These are phyloP conservation scores for Sesamia nonagrioides DNA, from an alignment of 1,140 invertebrate species.

Conservation along the genomic window DNA sequence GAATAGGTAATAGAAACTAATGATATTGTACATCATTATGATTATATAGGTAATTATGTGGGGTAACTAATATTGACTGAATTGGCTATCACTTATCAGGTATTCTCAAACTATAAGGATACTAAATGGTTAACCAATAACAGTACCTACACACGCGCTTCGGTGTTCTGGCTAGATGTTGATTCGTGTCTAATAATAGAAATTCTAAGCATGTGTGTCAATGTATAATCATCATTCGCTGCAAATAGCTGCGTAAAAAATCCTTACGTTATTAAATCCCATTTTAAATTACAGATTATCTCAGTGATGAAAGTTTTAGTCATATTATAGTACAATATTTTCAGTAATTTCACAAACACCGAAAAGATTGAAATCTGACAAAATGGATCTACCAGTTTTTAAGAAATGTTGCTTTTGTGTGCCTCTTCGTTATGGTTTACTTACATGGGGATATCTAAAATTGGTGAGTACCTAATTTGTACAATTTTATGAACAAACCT, in stretches of 20 bases:
- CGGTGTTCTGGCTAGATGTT: not conserved
- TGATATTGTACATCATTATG: too few relatives aligned
- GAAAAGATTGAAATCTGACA: not conserved
- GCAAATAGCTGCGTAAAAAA: constrained; percentile 1
- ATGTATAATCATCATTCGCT: not conserved
- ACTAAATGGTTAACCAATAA: too few relatives aligned
- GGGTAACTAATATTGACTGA: too few relatives aligned
- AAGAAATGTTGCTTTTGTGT: constrained; percentile 39
- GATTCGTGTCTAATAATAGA: constrained; percentile 1
- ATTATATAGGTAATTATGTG: too few relatives aligned
- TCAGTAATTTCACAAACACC: not conserved
- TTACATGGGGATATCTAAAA: constrained; percentile 34
- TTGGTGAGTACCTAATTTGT: constrained; percentile 27
- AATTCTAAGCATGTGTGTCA: not conserved
- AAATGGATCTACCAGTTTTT: constrained; percentile 5
- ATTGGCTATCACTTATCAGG: too few relatives aligned
- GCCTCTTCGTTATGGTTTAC: constrained; percentile 14
- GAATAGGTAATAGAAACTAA: too few relatives aligned
- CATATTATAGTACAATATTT: not conserved
- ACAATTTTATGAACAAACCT: too few relatives aligned
- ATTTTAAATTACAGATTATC: not conserved
- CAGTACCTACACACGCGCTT: not conserved
- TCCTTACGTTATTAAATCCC: not conserved
- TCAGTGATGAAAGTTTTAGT: not conserved
- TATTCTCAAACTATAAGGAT: too few relatives aligned